Conservation (phyloP, 2,113 vertebrate genomes). For the Nothobranchius kuhntae region DNA sequence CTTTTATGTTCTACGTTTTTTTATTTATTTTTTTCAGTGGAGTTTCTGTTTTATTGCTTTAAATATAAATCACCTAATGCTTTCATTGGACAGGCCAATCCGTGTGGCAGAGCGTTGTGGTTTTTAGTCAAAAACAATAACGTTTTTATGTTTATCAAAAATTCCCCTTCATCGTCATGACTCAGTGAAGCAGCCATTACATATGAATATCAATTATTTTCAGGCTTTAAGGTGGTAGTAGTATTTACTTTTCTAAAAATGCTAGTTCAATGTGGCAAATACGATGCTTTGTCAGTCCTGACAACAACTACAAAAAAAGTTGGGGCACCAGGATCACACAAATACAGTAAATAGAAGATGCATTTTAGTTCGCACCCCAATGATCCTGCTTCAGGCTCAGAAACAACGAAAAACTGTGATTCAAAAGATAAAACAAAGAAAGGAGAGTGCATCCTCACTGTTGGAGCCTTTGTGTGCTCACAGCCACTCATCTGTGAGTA, state of each 20-base stretch:
- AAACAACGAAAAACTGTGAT: slow-evolving; percentile 36
- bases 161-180: too few species aligned
- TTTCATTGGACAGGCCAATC: too few species aligned
- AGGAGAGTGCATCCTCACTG: slow-evolving; percentile 41
- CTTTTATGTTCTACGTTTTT: too few species aligned
- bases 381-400: slow-evolving; percentile 24
- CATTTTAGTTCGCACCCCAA: slow-evolving; percentile 32
- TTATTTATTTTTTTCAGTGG: too few species aligned
- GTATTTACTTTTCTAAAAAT: slow-evolving; percentile 8
- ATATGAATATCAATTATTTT: not conserved
- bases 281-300: slow-evolving; percentile 17
- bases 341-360: slow-evolving; percentile 30
- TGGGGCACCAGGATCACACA: slow-evolving; percentile 17
- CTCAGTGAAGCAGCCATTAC: too few species aligned
- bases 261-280: not conserved
- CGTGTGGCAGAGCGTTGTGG: not conserved
- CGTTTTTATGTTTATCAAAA: too few species aligned
- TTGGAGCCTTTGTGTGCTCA: slow-evolving; percentile 42
- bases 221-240: not conserved
- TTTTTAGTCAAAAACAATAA: not conserved
- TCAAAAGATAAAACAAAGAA: slow-evolving; percentile 75
- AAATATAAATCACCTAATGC: not conserved
- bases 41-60: not conserved
- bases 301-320: not conserved
- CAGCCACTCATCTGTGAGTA: slow-evolving; percentile 69